Conservation (phyloP, 2,888 invertebrate species). For the Operophtera brumata region DNA sequence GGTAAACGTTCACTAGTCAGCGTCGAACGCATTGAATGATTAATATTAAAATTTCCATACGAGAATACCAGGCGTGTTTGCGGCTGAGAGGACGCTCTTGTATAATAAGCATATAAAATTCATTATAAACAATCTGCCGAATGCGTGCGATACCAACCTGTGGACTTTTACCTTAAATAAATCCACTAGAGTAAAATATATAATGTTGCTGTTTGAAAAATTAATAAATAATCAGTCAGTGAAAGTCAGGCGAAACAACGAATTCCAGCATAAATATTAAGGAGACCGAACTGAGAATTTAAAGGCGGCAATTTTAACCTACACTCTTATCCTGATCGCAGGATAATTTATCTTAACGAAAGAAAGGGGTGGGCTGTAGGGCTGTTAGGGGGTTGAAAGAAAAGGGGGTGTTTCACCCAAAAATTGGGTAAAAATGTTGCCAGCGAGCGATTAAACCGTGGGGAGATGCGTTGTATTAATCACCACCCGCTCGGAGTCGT, state of each 20-base stretch:
- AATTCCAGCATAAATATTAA: constrained; percentile 72
- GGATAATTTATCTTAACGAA: constrained; percentile 81
- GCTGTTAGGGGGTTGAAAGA: constrained; percentile 43
- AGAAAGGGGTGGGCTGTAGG: constrained; percentile 75
- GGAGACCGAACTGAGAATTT: constrained; percentile 75
- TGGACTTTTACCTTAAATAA: too few species aligned
- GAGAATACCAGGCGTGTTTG: too few species aligned
- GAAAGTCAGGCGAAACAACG: constrained; percentile 54
- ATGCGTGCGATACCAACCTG: too few species aligned
- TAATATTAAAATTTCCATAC: too few species aligned
- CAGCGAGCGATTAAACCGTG: constrained; percentile 79
- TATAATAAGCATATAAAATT: too few species aligned
- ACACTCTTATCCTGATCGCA: constrained; percentile 80
- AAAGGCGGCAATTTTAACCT: constrained; percentile 80
- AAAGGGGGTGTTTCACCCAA: constrained; percentile 61
- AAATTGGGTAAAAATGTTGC: constrained; percentile 82
- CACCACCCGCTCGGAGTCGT: constrained; percentile 75
- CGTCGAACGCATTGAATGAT: too few species aligned
- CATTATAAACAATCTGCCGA: too few species aligned
- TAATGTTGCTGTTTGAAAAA: neutral
- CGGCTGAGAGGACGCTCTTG: too few species aligned
- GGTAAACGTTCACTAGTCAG: too few species aligned
- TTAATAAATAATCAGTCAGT: constrained; percentile 16
- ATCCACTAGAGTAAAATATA: too few species aligned
- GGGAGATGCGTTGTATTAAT: constrained; percentile 81